phyloP scores from a whole-genome alignment of 1,140 invertebrate species.

The Ectropis grisescens region DNA sequence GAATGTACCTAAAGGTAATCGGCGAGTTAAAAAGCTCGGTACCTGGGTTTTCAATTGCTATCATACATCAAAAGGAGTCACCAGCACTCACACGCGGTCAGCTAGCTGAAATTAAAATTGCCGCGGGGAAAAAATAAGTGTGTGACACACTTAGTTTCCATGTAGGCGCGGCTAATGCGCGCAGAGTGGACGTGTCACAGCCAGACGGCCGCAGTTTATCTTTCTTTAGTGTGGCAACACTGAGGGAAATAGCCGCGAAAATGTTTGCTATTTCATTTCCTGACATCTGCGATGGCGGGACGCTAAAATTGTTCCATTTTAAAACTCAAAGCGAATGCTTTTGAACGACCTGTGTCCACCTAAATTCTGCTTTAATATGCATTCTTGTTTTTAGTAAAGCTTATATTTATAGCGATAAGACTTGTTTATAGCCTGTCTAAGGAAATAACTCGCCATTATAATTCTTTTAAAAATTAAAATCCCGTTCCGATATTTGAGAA shows the following conservation, averaged over 20 bases:
- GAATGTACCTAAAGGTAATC: no score
- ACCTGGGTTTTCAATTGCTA: constrained; percentile 31
- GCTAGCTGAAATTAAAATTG: constrained; percentile 55
- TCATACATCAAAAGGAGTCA: constrained; percentile 46
- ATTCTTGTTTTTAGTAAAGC: no score
- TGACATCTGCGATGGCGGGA: constrained; percentile 12
- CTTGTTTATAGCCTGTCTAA: no score
- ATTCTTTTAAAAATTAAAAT: no score
- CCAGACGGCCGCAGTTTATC: constrained; percentile 57
- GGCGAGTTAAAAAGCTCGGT: constrained; percentile 8
- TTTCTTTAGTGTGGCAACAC: constrained; percentile 50
- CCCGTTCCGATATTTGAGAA: no score
- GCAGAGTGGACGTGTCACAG: constrained; percentile 54
- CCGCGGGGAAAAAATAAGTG: constrained; percentile 48
- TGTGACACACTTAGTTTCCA: constrained; percentile 50
- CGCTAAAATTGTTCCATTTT: no score
- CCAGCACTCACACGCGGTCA: constrained; percentile 32
- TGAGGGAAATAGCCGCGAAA: constrained; percentile 42
- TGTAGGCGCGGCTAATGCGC: constrained; percentile 49
- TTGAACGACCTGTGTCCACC: no score
- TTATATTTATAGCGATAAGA: no score
- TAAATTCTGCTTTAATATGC: no score
- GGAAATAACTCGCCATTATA: no score
- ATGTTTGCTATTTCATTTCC: constrained; percentile 53
- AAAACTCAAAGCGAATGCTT: no score